Percentiles rank a stretch among this genome's conserved stretches.
Evolutionary conservation across 2,888 invertebrate species (phyloP).

Genomic region (Limnephilus lunatus): DNA sequence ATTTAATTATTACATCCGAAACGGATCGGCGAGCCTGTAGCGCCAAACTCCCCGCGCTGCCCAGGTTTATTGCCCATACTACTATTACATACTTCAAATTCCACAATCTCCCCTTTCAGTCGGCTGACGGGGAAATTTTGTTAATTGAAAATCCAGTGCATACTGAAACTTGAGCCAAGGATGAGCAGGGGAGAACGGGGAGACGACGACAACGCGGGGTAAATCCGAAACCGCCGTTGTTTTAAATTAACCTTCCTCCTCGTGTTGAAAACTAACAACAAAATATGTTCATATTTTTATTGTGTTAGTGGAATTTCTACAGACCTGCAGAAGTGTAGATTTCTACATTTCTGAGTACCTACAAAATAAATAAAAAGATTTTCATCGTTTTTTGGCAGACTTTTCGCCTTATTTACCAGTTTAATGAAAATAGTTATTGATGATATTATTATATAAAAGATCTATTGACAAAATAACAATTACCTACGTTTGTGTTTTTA

Average conservation of each 20-base stretch:
- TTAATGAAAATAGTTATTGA: no score
- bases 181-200: constrained; percentile 7
- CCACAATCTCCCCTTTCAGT: constrained; percentile 43
- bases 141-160: constrained; percentile 56
- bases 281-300: background rate
- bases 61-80: constrained; percentile 19
- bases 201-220: background rate
- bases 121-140: constrained; percentile 50
- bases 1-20: constrained; percentile 59
- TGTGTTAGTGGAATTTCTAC: background rate
- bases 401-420: no score
- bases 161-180: constrained; percentile 26
- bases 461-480: no score
- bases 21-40: constrained; percentile 40
- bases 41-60: constrained; percentile 21
- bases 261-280: background rate
- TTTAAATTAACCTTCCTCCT: background rate
- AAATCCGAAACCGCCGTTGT: background rate
- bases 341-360: no score
- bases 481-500: no score
- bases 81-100: constrained; percentile 30
- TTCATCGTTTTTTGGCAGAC: background rate
- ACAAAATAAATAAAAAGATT: background rate
- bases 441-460: no score
- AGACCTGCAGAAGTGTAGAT: no score